Evolutionary conservation across 2,888 invertebrate genomes (phyloP), one percentile per base, ranked within the genome.

Genomic region (Catonia carolina): DNA sequence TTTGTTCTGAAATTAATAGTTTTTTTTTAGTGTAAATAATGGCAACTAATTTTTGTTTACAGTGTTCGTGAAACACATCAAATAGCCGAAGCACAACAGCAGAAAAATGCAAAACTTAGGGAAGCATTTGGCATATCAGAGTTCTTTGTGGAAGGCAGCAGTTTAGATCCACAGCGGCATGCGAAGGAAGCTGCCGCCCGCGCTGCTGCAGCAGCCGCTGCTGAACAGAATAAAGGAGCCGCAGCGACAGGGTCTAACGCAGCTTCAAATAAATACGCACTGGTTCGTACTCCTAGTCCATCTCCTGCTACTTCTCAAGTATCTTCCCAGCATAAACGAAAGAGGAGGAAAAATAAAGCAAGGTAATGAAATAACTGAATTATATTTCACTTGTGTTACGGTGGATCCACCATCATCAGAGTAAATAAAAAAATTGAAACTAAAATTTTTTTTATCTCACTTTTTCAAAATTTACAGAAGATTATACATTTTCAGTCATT

Each of bases 21-120:
- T n/a, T n/a, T n/a, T n/a, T n/a, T n/a, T n/a, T n/a, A n/a, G n/a
- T n/a, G n/a, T n/a, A n/a, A n/a, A n/a, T n/a, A n/a, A n/a, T n/a
- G n/a, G n/a, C n/a, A n/a, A n/a, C n/a, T n/a, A n/a, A n/a, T 54
- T 47, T 36, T 23, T 27, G 62, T 53, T 71, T 73, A 10, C 76
- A 93, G 93, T 75, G 92, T 92, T 61, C 89, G 89, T 61, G 96
- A 95, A 72, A 95, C 94, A 47, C 97, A 98, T 77, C 92, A 95
- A 73, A 84, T 94, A 63, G 96, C 97, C 1, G 93, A 93, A 73
- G 95, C 96, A 20, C 95, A 95, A 72, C 89, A 91, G 69, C 90
- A 92, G 74, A 96, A 96, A 75, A 97, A 97, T 78, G 90, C 90
- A 2, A 84, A 87, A 56, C 77, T 97, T 60, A 84, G 94, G 54